Conservation (phyloP, 2,113 vertebrate species). For the Eulacestoma nigropectus region DNA sequence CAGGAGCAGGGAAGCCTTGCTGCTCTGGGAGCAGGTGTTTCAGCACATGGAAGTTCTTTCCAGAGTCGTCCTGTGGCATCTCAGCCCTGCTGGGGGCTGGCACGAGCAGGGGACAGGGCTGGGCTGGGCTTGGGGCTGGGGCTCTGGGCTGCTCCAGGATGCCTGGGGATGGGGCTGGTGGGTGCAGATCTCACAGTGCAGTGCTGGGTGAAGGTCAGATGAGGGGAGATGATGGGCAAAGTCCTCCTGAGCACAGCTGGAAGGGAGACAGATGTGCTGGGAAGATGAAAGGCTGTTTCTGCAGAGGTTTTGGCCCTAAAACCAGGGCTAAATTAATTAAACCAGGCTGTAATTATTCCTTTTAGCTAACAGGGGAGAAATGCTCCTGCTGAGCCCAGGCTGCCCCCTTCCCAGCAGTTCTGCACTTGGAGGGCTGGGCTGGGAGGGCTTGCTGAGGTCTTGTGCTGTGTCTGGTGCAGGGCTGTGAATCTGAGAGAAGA, state of each 20-base stretch:
- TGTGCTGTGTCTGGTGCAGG: not conserved
- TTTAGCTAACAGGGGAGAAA: not conserved
- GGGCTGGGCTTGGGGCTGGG: not conserved
- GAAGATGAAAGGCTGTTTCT: not conserved
- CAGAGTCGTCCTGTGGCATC: not conserved
- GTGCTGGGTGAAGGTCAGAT: not conserved
- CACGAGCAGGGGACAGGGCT: not conserved
- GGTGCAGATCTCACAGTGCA: not conserved
- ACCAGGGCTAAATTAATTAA: not conserved
- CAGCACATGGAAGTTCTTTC: constrained; percentile 54
- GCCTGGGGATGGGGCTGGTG: not conserved
- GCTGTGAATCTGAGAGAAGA: not conserved
- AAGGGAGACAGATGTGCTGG: not conserved
- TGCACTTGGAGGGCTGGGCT: not conserved
- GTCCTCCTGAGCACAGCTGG: not conserved
- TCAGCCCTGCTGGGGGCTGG: not conserved
- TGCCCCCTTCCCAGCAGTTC: not conserved
- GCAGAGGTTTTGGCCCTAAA: not conserved
- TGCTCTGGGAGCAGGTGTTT: constrained; percentile 47
- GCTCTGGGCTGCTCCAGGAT: not conserved
- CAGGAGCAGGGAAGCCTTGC: not conserved
- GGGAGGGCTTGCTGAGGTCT: not conserved
- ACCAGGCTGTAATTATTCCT: not conserved
- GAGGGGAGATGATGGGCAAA: not conserved
- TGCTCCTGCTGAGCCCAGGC: not conserved